Percentiles rank a stretch among this genome's conserved stretches.
Evolutionary conservation across 2,113 vertebrate species (phyloP).

Genomic region (Campylomormyrus numenius): DNA sequence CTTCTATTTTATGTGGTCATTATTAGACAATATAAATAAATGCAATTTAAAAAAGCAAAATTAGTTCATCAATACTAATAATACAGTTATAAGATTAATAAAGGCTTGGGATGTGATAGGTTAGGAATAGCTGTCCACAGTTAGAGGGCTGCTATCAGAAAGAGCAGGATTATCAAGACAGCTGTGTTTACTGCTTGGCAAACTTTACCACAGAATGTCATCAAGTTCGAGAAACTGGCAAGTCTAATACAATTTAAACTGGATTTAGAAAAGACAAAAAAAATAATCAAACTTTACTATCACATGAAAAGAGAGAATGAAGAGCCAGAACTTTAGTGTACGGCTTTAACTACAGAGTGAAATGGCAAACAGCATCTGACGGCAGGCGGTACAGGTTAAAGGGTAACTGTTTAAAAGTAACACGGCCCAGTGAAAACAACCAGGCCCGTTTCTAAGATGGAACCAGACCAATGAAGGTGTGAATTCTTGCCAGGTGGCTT

Average conservation of each 20-base stretch:
- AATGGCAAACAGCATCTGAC: neutral
- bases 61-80: neutral
- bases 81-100: neutral
- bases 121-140: neutral
- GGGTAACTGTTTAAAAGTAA: neutral
- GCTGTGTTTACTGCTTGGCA: neutral
- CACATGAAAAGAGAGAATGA: neutral
- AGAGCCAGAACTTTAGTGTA: neutral
- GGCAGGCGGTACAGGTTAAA: neutral
- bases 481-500: neutral
- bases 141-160: neutral
- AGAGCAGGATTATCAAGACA: neutral
- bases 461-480: neutral
- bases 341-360: neutral
- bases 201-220: neutral
- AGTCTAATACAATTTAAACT: neutral
- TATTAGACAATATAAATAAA: neutral
- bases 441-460: neutral
- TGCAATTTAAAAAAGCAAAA: neutral
- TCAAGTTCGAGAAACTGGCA: neutral
- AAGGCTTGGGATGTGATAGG: neutral
- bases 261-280: neutral
- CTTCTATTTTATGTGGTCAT: neutral
- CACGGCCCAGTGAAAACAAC: neutral
- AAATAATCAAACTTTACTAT: neutral